Evolutionary conservation across 2,888 invertebrate species (phyloP), one percentile per base, ranked within the genome.

Genomic region (Eristalis arbustorum): DNA sequence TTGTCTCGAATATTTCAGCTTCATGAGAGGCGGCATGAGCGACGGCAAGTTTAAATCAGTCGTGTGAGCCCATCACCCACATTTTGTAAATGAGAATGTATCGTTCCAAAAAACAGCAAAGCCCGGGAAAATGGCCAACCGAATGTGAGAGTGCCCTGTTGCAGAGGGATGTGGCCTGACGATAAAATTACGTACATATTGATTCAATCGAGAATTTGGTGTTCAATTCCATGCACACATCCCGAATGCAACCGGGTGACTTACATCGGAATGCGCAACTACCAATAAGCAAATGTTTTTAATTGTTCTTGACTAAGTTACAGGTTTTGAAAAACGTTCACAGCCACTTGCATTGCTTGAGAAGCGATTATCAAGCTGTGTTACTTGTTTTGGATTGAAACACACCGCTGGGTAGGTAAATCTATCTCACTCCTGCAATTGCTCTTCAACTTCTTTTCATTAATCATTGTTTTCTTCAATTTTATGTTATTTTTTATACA

Each of bases 261-360:
- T 31, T 59, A 67, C 42, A 23, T 73, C 18, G 23, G 37, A 31
- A 69, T 18, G 71, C 14, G 34, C 49, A 25, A 49, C 61, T 22
- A 49, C 31, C 49, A 42, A 67, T 77, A 69, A 82, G 73, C 59
- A 77, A 77, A 85, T 66, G 68, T 73, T 69, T 85, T 78, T 87
- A 87, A 87, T 87, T 69, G 59, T 79, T 87, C 69, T 87, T 87
- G 83, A 83, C 83, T 85, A 87, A 87, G 87, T 87, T 87, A 13
- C 87, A 87, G 87, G 87, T 83, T 56, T 57, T 83, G 59, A 83
- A 73, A 79, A 59, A 74, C 76, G 80, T 74, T 80, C 57, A 71
- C 37, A 76, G 56, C 72, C 62, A 56, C 79, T 81, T 66, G 77
- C 85, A 82, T 74, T 83, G 75, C 83, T 85, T 85, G 80, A 85